phyloP scores from a whole-genome alignment of 2,113 vertebrate genomes.

The Eolophus roseicapilla region DNA sequence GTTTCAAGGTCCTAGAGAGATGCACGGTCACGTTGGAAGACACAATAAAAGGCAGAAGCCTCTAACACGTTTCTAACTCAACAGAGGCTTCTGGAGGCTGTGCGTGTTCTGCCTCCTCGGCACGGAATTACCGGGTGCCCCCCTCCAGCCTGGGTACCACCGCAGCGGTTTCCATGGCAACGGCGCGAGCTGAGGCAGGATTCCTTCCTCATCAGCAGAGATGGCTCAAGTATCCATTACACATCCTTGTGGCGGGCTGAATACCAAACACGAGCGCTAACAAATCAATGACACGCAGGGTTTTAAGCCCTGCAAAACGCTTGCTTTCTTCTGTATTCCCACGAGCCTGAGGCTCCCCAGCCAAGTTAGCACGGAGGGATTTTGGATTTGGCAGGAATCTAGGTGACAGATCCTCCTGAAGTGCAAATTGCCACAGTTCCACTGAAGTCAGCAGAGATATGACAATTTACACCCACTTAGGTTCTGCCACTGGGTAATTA shows the following conservation, averaged over 20 bases:
- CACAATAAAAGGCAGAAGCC: not conserved
- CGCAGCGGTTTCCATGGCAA: conserved; percentile 31
- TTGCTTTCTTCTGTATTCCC: conserved; percentile 13
- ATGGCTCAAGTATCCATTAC: not conserved
- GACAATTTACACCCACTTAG: conserved; percentile 70
- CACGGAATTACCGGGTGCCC: not conserved
- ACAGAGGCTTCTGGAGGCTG: not conserved
- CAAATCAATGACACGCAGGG: not conserved
- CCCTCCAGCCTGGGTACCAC: not conserved
- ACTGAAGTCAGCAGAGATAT: conserved; percentile 61
- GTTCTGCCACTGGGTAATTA: conserved; percentile 67
- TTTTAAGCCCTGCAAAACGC: not conserved
- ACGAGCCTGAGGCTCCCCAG: conserved; percentile 35
- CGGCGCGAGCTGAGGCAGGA: not conserved
- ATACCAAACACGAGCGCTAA: not conserved
- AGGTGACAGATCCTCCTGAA: conserved; percentile 58
- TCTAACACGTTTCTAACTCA: rapidly evolving
- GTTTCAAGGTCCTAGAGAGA: rapidly evolving
- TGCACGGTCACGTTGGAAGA: rapidly evolving
- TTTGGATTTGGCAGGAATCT: conserved; percentile 42
- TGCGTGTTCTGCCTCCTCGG: not conserved
- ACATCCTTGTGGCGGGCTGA: not conserved
- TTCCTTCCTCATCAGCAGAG: not conserved
- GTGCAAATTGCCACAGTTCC: conserved; percentile 60
- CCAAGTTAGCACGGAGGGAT: conserved; percentile 35